phyloP scores from a whole-genome alignment of 2,888 invertebrate species.

The Pammene aurita region DNA sequence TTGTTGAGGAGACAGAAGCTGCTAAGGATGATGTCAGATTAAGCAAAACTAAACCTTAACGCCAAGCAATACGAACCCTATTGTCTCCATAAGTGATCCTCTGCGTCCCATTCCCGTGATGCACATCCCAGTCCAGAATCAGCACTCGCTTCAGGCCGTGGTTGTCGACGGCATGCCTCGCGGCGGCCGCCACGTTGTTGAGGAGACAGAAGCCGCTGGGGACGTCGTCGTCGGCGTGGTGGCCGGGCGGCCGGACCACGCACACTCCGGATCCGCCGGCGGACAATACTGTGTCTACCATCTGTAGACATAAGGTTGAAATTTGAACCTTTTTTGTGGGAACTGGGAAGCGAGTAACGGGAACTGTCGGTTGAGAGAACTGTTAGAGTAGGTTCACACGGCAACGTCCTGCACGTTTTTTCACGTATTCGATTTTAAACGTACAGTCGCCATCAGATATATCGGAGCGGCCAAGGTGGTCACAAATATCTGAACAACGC shows the following conservation, averaged over 20 bases:
- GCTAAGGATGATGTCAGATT: too few species aligned
- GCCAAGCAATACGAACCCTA: conserved; percentile 49
- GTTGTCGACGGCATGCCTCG: conserved; percentile 86
- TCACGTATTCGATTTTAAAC: too few species aligned
- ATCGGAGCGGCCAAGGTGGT: too few species aligned
- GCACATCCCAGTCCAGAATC: conserved; percentile 97
- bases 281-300: conserved; percentile 87
- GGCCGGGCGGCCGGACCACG: conserved; percentile 94
- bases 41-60: too few species aligned
- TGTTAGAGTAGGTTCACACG: too few species aligned
- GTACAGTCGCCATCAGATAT: too few species aligned
- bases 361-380: too few species aligned
- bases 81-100: conserved; percentile 88
- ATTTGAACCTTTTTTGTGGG: not conserved
- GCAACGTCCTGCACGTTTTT: too few species aligned
- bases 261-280: conserved; percentile 89
- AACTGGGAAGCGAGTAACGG: too few species aligned
- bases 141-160: conserved; percentile 85
- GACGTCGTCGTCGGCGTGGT: conserved; percentile 90
- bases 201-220: conserved; percentile 96
- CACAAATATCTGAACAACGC: too few species aligned
- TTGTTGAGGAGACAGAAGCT: conserved; percentile 57
- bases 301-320: conserved; percentile 55
- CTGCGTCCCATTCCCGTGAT: conserved; percentile 97
- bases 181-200: conserved; percentile 93